Conservation (phyloP, 2,888 invertebrate species). For the Drosophila buzzatii region DNA sequence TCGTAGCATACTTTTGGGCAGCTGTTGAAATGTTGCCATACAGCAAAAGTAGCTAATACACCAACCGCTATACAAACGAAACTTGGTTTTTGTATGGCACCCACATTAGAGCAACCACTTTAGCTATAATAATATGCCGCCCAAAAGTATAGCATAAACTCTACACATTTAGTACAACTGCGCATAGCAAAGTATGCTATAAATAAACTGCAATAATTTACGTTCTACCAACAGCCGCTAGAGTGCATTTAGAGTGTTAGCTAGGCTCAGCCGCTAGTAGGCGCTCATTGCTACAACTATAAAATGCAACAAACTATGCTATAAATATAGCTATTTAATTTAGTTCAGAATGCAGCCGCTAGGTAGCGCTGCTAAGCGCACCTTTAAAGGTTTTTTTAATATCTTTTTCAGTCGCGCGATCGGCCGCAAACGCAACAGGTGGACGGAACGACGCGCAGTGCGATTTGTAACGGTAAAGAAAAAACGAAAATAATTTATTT, state of each 20-base stretch:
- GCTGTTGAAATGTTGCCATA: not conserved
- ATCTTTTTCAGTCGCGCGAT: conserved; percentile 62
- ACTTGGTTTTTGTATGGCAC: conserved; percentile 26
- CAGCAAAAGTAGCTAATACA: not conserved
- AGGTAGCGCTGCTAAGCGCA: conserved; percentile 12
- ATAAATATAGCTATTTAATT: not conserved
- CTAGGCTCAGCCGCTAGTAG: not conserved
- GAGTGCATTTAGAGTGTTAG: not conserved
- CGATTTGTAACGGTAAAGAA: conserved; percentile 61
- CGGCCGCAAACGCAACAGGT: conserved; percentile 61
- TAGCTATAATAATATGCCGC: not conserved
- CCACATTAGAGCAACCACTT: not conserved
- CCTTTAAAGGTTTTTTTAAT: conserved; percentile 22
- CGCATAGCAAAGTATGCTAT: conserved; percentile 25
- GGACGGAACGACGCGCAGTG: conserved; percentile 27
- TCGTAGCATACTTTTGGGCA: conserved; percentile 9
- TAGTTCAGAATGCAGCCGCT: not conserved
- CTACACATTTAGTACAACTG: conserved; percentile 18
- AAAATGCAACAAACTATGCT: conserved; percentile 23
- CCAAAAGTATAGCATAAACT: conserved; percentile 29
- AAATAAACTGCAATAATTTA: not conserved
- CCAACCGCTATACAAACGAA: not conserved
- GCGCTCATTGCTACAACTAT: not conserved
- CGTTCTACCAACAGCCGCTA: not conserved
- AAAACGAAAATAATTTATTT: not conserved